phyloP scores from a whole-genome alignment of 2,888 invertebrate genomes.

The Cataglyphis rosenhaueri region DNA sequence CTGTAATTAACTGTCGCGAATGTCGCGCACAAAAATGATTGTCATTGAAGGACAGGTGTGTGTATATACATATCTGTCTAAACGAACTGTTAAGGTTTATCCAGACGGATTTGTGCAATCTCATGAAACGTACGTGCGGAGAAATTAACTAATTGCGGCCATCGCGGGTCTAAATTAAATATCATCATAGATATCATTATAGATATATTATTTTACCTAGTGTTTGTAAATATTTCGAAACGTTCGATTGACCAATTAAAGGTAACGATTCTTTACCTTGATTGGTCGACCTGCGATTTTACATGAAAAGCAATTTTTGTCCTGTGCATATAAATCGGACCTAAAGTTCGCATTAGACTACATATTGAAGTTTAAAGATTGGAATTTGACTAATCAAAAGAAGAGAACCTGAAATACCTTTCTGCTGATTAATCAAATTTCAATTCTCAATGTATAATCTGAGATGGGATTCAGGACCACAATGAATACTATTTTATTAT shows the following conservation, averaged over 20 bases:
- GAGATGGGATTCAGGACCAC: no score
- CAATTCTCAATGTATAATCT: no score
- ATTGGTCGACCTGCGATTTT: neutral
- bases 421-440: no score
- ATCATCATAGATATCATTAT: neutral
- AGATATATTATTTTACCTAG: neutral
- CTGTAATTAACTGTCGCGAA: slow-evolving; percentile 58
- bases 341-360: no score
- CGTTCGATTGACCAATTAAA: neutral
- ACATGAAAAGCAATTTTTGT: neutral
- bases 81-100: neutral
- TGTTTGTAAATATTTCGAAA: neutral
- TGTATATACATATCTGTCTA: neutral
- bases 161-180: neutral
- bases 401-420: no score
- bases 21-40: slow-evolving; percentile 80
- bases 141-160: neutral
- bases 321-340: no score
- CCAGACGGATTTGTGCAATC: neutral
- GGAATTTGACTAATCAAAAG: no score
- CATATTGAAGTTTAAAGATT: no score
- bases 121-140: neutral
- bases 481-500: no score
- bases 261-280: neutral
- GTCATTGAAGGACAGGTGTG: slow-evolving; percentile 75